Evolutionary conservation across 1,140 invertebrate genomes (phyloP).

Genomic region (Drosophila malerkotliana): DNA sequence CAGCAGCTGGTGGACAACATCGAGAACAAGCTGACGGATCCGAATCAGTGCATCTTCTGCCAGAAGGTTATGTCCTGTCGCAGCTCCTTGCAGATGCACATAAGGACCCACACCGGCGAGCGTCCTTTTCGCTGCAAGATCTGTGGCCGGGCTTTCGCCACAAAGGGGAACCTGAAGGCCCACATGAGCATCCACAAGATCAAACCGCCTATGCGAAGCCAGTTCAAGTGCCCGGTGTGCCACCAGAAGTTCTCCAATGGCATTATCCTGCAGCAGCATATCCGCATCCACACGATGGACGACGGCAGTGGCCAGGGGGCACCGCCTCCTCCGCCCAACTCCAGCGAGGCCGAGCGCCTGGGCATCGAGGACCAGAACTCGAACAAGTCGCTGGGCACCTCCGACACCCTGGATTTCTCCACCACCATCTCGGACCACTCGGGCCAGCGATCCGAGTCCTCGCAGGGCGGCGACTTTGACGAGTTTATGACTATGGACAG

Average conservation of each 20-base stretch:
- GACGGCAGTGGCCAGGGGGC: conserved; percentile 82
- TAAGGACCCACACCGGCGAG: conserved; percentile 94
- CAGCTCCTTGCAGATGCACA: conserved; percentile 99
- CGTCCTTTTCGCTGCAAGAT: conserved; percentile 98
- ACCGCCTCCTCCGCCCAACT: conserved; percentile 3
- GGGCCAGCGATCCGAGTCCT: conserved; percentile 77
- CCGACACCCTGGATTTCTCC: conserved; percentile 79
- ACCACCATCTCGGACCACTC: conserved; percentile 79
- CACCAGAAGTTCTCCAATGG: conserved; percentile 99
- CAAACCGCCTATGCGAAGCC: conserved; percentile 94
- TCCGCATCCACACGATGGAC: conserved; percentile 95
- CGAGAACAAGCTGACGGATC: conserved; percentile 97
- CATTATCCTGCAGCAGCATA: conserved; percentile 97
- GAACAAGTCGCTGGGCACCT: conserved; percentile 75
- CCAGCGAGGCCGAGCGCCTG: conserved; percentile 40
- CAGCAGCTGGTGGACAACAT: conserved; percentile 98
- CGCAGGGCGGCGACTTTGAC: conserved; percentile 78
- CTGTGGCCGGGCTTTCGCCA: conserved; percentile 97
- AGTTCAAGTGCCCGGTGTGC: conserved; percentile 99
- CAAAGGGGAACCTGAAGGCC: conserved; percentile 99
- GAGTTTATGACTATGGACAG: conserved; percentile 83
- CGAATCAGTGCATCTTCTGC: conserved; percentile 99
- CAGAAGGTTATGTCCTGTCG: conserved; percentile 98
- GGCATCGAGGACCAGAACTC: conserved; percentile 77
- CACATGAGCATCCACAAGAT: conserved; percentile 99